Evolutionary conservation across 1,140 invertebrate genomes (phyloP).

Genomic region (Hydropsyche tenuis): DNA sequence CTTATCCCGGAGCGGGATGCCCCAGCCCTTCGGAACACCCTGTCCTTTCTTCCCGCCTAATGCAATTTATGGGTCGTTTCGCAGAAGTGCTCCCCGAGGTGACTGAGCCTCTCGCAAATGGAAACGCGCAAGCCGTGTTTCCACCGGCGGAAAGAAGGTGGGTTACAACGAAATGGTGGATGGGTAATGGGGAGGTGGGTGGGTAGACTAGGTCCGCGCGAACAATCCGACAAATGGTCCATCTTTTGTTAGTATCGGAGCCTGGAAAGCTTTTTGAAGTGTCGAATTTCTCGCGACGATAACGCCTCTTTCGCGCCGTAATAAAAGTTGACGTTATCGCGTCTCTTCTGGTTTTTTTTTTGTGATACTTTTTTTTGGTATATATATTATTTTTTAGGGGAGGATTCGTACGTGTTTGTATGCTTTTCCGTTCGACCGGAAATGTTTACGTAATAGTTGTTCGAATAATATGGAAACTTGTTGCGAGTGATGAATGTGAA

Average conservation of each 20-base stretch:
- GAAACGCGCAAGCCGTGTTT: no score
- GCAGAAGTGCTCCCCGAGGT: slow-evolving; percentile 24
- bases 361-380: no score
- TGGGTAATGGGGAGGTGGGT: not conserved
- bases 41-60: not conserved
- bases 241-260: slow-evolving; percentile 8
- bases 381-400: no score
- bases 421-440: no score
- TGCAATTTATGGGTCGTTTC: slow-evolving; percentile 26
- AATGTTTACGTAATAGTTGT: no score
- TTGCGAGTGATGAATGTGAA: no score
- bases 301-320: no score
- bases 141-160: not conserved
- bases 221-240: slow-evolving; percentile 10
- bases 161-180: not conserved
- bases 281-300: not conserved
- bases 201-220: not conserved
- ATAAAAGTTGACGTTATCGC: no score
- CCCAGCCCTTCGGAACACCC: no score
- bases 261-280: slow-evolving; percentile 1
- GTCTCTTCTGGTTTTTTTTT: no score
- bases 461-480: no score
- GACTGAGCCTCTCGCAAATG: not conserved
- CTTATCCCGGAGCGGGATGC: slow-evolving; percentile 5
- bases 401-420: no score